phyloP scores from a whole-genome alignment of 2,797 vertebrate genomes.

The Lithobates pipiens region DNA sequence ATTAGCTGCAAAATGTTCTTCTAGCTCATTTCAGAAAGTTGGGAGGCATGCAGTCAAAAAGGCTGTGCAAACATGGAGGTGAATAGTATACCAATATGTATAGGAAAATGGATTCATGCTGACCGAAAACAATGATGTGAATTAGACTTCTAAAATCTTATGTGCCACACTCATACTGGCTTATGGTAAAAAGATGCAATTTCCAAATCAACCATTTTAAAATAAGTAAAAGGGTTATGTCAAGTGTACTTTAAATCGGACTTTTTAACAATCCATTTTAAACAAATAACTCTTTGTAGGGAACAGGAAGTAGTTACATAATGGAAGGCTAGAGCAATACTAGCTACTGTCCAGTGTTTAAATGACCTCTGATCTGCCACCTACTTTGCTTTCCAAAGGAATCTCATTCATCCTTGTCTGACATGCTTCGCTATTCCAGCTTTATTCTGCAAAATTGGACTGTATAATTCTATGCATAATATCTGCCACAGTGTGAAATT shows the following conservation, averaged over 20 bases:
- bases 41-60: too few species aligned
- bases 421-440: slow-evolving; percentile 11
- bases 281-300: slow-evolving; percentile 29
- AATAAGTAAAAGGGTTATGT: slow-evolving; percentile 17
- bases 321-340: slow-evolving; percentile 66
- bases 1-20: too few species aligned
- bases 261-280: background rate
- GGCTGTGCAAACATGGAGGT: too few species aligned
- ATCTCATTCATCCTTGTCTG: slow-evolving; percentile 75
- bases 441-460: background rate
- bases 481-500: background rate
- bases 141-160: too few species aligned
- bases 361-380: slow-evolving; percentile 74
- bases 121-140: too few species aligned
- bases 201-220: background rate
- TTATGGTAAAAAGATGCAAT: background rate
- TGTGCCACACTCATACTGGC: too few species aligned
- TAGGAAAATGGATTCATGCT: too few species aligned
- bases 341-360: slow-evolving; percentile 73
- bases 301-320: slow-evolving; percentile 9
- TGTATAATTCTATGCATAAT: background rate
- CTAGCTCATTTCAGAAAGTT: too few species aligned
- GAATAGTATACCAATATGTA: too few species aligned
- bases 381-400: slow-evolving; percentile 76
- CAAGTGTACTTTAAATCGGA: slow-evolving; percentile 4